Evolutionary conservation across 2,113 vertebrate species (phyloP).

Genomic region (Scomber colias): DNA sequence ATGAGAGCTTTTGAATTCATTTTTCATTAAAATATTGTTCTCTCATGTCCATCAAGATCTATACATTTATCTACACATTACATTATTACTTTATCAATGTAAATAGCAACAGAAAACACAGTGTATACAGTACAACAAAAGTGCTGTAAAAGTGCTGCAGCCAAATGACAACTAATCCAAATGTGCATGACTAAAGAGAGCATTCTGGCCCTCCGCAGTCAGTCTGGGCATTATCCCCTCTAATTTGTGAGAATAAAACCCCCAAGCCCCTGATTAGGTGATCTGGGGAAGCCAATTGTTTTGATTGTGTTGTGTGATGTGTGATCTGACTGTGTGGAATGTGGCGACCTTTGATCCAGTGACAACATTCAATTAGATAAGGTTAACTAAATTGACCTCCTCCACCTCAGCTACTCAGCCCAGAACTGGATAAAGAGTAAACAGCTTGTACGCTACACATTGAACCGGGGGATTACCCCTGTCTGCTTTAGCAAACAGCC

Average conservation of each 20-base stretch:
- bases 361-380: slow-evolving; percentile 85
- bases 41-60: not conserved
- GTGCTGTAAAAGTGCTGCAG: not conserved
- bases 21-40: not conserved
- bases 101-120: slow-evolving; percentile 6
- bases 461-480: slow-evolving; percentile 51
- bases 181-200: slow-evolving; percentile 14
- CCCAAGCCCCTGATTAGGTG: slow-evolving; percentile 63
- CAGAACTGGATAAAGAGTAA: slow-evolving; percentile 69
- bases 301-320: slow-evolving; percentile 76
- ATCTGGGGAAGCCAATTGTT: slow-evolving; percentile 77
- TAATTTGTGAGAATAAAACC: slow-evolving; percentile 70
- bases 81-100: not conserved
- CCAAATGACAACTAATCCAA: slow-evolving; percentile 2
- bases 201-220: slow-evolving; percentile 13
- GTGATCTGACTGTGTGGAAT: slow-evolving; percentile 80
- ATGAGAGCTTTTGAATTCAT: not conserved
- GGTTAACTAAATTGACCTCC: slow-evolving; percentile 84
- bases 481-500: slow-evolving; percentile 35
- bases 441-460: slow-evolving; percentile 61
- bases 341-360: slow-evolving; percentile 81
- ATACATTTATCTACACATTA: not conserved
- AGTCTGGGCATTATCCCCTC: slow-evolving; percentile 47
- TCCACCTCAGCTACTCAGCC: slow-evolving; percentile 64
- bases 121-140: not conserved